Percentiles rank a stretch among this genome's conserved stretches.
phyloP scores from a whole-genome alignment of 2,888 invertebrate genomes.

The Melipona bicolor region DNA sequence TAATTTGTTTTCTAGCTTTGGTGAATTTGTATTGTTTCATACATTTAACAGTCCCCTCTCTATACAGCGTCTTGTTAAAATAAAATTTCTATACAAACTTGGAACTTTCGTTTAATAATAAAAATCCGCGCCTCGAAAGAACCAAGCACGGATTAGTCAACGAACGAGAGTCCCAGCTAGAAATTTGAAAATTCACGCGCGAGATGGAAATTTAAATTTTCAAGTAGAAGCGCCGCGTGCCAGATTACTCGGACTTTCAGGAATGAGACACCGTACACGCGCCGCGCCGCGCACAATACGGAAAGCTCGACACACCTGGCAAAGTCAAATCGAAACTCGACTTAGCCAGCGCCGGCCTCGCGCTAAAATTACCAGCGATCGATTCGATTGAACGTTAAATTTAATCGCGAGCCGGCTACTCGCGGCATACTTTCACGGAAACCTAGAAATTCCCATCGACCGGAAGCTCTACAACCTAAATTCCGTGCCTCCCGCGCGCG shows the following conservation, averaged over 20 bases:
- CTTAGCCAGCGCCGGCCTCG: slow-evolving; percentile 23
- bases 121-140: too few relatives aligned
- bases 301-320: neutral
- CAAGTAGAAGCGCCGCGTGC: neutral
- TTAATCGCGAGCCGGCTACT: slow-evolving; percentile 36
- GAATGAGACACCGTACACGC: neutral
- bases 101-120: too few relatives aligned
- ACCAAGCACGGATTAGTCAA: too few relatives aligned
- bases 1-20: too few relatives aligned
- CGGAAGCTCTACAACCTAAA: slow-evolving; percentile 14
- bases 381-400: slow-evolving; percentile 52
- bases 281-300: neutral
- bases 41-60: too few relatives aligned
- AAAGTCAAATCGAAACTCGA: slow-evolving; percentile 7
- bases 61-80: too few relatives aligned
- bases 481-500: neutral
- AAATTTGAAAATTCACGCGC: too few relatives aligned
- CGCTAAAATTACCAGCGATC: slow-evolving; percentile 53
- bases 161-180: too few relatives aligned
- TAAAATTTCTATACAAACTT: too few relatives aligned
- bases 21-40: too few relatives aligned
- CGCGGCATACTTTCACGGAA: slow-evolving; percentile 47
- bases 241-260: neutral
- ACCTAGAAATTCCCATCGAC: slow-evolving; percentile 36
- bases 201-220: neutral